These are phyloP conservation scores for Dipodomys ordii DNA, from an alignment of 2,113 vertebrate genomes.

Conservation along the genomic window DNA sequence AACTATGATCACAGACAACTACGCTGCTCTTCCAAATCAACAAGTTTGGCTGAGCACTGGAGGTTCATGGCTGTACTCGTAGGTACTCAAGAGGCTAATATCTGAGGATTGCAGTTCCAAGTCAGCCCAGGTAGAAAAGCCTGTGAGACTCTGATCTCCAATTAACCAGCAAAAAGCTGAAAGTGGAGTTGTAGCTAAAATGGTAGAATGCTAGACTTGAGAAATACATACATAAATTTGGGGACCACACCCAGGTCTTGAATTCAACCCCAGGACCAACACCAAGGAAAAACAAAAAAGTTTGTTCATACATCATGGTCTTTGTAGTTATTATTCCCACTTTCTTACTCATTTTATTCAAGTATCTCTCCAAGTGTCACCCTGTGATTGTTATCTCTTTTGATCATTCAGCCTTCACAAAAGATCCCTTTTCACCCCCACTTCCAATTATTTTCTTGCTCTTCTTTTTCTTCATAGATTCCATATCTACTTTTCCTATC, in stretches of 20 bases:
- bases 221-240: no score
- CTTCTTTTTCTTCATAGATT: not conserved
- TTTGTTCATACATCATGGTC: not conserved
- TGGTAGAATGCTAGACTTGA: no score
- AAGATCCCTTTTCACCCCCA: not conserved
- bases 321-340: not conserved
- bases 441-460: not conserved
- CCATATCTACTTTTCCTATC: not conserved
- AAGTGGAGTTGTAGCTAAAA: no score
- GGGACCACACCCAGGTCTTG: no score
- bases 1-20: not conserved
- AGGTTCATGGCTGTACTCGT: no score
- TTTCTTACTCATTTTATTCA: not conserved
- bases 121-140: no score
- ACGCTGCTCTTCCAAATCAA: constrained; percentile 1
- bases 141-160: no score
- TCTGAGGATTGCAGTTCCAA: no score
- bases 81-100: no score
- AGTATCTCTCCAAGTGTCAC: not conserved
- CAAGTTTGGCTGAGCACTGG: not conserved
- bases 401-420: not conserved
- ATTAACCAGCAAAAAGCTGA: no score
- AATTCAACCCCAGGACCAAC: no score
- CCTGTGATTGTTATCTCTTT: not conserved
- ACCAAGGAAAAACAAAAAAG: no score